phyloP scores from a whole-genome alignment of 2,797 vertebrate genomes.

The Orestias chungarensis region DNA sequence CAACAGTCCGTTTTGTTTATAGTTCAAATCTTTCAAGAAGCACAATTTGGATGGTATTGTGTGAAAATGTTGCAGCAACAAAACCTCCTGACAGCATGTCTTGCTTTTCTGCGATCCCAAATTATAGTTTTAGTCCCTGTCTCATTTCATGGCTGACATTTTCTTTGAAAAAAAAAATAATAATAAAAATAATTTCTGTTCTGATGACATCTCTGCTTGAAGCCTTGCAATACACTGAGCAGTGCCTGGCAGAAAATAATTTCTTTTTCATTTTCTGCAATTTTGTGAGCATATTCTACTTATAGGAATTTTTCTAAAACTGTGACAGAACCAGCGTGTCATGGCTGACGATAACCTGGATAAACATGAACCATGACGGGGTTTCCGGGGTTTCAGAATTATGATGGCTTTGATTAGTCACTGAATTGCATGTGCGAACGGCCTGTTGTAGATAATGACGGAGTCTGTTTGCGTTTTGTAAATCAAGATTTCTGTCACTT shows the following conservation, averaged over 20 bases:
- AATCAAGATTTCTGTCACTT: not conserved
- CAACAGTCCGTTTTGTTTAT: constrained; percentile 40
- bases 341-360: not conserved
- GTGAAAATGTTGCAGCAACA: constrained; percentile 48
- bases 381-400: not conserved
- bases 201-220: constrained; percentile 59
- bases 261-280: constrained; percentile 27
- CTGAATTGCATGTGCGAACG: not conserved
- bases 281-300: constrained; percentile 17
- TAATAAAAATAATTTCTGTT: constrained; percentile 49
- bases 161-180: constrained; percentile 58
- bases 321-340: constrained; percentile 1
- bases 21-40: constrained; percentile 32
- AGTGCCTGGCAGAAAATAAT: constrained; percentile 40
- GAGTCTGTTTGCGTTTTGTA: not conserved
- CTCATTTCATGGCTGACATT: constrained; percentile 42
- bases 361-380: not conserved
- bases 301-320: not conserved
- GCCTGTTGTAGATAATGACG: not conserved
- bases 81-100: constrained; percentile 59
- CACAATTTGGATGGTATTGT: constrained; percentile 49
- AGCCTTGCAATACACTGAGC: constrained; percentile 43
- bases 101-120: constrained; percentile 52
- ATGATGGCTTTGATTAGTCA: not conserved
- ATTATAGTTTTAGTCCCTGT: constrained; percentile 44